Percentiles rank a stretch among this genome's conserved stretches.
These are phyloP conservation scores for Limenitis camilla DNA, from an alignment of 2,888 invertebrate genomes.

Conservation along the genomic window DNA sequence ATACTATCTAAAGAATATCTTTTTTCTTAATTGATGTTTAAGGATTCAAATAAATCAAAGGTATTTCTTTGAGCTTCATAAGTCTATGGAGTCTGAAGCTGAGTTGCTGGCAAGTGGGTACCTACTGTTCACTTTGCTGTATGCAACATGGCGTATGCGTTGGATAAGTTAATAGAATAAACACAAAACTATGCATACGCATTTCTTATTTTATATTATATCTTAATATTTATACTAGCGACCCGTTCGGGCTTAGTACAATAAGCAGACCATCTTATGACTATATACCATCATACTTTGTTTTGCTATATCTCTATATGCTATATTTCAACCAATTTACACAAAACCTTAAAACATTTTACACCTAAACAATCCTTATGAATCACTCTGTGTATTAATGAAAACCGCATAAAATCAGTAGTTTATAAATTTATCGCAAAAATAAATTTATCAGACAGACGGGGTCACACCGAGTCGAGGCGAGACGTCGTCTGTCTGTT, in stretches of 20 bases:
- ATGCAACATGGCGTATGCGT: constrained; percentile 22
- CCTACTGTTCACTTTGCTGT: constrained; percentile 44
- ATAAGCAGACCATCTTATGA: neutral
- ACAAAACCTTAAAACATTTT: neutral
- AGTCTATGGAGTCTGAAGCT: constrained; percentile 41
- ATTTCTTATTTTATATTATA: constrained; percentile 13
- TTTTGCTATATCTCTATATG: neutral
- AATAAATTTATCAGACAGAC: no score
- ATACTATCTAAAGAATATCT: no score
- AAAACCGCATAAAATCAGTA: no score
- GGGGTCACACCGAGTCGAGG: no score
- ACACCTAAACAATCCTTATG: no score
- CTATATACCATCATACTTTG: neutral
- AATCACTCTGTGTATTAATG: no score
- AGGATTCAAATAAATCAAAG: neutral
- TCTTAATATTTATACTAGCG: no score
- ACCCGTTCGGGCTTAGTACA: no score
- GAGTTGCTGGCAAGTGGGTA: constrained; percentile 48
- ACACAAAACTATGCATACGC: constrained; percentile 19
- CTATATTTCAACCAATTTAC: neutral
- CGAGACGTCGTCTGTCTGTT: no score
- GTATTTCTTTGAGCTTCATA: constrained; percentile 25
- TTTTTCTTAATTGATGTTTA: no score
- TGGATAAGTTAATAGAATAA: constrained; percentile 22
- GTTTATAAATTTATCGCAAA: no score